Evolutionary conservation across 2,113 vertebrate species (phyloP), one percentile per base, ranked within the genome.

Genomic region (Mungos mungo): DNA sequence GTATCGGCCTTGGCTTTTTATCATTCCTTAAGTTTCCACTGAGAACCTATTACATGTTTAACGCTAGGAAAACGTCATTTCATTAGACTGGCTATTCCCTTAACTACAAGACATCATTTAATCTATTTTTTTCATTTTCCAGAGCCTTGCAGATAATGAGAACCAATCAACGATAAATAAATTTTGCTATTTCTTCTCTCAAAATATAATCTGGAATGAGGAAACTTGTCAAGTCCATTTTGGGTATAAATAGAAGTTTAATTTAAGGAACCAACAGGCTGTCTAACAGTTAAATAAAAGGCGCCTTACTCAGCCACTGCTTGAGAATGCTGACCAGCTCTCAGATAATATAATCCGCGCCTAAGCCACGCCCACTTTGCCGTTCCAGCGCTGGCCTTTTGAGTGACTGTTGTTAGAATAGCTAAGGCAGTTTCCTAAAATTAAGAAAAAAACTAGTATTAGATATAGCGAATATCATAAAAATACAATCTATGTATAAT

Each of bases 301-400:
- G 35, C 68, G 15, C 74, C 99, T 99, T 99, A 99, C 99, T 99
- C 99, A 77, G 99, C 95, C 93, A 99, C 99, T 69, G 99, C 99
- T 97, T 99, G 98, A 45, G 99, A 99, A 60, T 99, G 99, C 54
- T 99, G 99, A 77, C 99, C 99, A 29, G 97, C 98, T 98, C 99
- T 99, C 97, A 99, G 97, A 97, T 99, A 99, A 98, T 99, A 99
- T 0, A 99, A 99, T 15, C 99, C 99, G 97, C 99, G 99, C 96
- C 99, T 99, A 97, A 99, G 99, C 99, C 99, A 99, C 47, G 99
- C 99, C 99, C 99, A 99, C 97, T 99, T 99, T 25, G 99, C 99
- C 5, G 99, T 98, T 77, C 99, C 99, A 76, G 99, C 98, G 54
- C 98, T 99, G 0, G 99, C 99, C 98, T 98, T 99, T 69, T 98